Conservation (phyloP, 2,888 invertebrate species). For the Helleia helle region DNA sequence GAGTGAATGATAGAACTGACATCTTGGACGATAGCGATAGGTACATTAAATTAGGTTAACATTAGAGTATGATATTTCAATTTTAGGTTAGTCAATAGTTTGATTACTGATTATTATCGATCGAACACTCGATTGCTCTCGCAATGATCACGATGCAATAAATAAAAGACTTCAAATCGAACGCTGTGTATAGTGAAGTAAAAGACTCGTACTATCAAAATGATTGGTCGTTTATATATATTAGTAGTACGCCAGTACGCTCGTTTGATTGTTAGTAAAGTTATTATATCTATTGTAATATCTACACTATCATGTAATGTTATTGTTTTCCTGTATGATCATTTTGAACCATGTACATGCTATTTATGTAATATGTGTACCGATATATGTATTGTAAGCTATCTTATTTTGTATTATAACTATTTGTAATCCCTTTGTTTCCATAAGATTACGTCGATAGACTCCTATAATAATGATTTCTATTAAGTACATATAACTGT, state of each 20-base stretch:
- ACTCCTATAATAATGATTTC: background rate
- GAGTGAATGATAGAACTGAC: conserved; percentile 4
- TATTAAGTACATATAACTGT: background rate
- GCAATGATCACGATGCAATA: background rate
- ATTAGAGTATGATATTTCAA: conserved; percentile 1
- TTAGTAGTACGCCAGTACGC: background rate
- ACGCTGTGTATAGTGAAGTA: conserved; percentile 1
- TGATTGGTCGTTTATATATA: background rate
- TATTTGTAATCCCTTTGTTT: background rate
- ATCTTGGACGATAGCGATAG: background rate
- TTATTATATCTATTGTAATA: background rate
- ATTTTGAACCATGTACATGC: background rate
- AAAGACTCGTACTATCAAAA: background rate
- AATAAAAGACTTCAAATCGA: background rate
- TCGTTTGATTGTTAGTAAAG: background rate
- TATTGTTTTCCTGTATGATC: background rate
- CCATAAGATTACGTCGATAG: no score
- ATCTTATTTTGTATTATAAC: background rate
- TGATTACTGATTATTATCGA: conserved; percentile 2
- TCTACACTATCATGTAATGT: background rate
- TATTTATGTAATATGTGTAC: background rate
- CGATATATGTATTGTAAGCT: background rate
- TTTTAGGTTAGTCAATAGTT: background rate
- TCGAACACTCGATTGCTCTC: conserved; percentile 1
- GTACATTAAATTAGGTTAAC: conserved; percentile 1